Percentiles rank a stretch among this genome's conserved stretches.
Evolutionary conservation across 2,797 vertebrate species (phyloP).

Genomic region (Microctenopoma lineatum): DNA sequence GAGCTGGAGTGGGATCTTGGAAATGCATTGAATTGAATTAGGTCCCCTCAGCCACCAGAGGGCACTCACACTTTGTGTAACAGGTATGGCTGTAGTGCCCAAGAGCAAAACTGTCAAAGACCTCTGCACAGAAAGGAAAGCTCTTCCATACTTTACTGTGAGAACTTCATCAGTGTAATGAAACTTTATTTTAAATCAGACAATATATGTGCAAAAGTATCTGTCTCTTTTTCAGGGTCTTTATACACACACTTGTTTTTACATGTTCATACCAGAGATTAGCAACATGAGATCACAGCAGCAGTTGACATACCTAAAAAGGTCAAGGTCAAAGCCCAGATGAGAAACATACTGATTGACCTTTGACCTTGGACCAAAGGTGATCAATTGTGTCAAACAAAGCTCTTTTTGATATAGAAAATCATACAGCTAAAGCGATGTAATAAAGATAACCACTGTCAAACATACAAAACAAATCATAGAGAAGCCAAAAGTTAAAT

Average conservation of each 20-base stretch:
- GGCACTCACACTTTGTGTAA: constrained; percentile 57
- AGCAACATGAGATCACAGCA: constrained; percentile 6
- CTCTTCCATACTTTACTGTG: background rate
- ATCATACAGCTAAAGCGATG: too few species aligned
- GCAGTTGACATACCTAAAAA: constrained; percentile 24
- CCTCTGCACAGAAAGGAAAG: background rate
- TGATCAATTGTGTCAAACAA: constrained; percentile 23
- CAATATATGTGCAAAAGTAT: background rate
- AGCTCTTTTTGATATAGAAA: background rate
- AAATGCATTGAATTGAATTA: constrained; percentile 12
- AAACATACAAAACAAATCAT: too few species aligned
- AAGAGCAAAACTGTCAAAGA: too few species aligned
- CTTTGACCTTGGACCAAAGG: constrained; percentile 48
- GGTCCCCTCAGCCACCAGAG: constrained; percentile 59
- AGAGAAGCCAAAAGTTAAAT: too few species aligned
- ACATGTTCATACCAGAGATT: too few species aligned
- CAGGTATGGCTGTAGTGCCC: background rate
- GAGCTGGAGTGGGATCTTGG: constrained; percentile 5
- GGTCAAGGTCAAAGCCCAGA: constrained; percentile 56
- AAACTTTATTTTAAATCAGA: background rate
- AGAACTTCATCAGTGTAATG: background rate
- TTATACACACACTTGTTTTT: too few species aligned
- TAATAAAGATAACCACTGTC: too few species aligned
- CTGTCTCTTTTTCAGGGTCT: background rate
- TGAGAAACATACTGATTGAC: constrained; percentile 42